phyloP scores from a whole-genome alignment of 2,797 vertebrate species.

The Hippoglossus hippoglossus region DNA sequence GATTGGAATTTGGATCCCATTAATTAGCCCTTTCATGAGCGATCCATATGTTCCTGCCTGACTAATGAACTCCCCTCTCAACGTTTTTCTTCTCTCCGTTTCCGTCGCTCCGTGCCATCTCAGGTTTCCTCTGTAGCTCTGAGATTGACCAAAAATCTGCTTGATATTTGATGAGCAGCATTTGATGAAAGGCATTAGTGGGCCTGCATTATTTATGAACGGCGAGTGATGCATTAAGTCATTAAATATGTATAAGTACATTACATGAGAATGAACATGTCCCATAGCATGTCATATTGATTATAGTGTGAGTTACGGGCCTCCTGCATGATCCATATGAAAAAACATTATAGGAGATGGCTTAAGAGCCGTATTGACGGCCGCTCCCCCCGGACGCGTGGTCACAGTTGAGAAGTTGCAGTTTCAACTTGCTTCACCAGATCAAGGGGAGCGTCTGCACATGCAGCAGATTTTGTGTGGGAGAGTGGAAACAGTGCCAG shows the following conservation, averaged over 20 bases:
- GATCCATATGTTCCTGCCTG: slow-evolving; percentile 69
- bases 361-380: slow-evolving; percentile 69
- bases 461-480: slow-evolving; percentile 70
- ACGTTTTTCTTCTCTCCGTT: slow-evolving; percentile 48
- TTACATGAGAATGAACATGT: slow-evolving; percentile 82
- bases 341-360: slow-evolving; percentile 68
- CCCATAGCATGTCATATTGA: slow-evolving; percentile 81
- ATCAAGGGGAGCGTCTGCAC: slow-evolving; percentile 58
- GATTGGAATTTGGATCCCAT: slow-evolving; percentile 72
- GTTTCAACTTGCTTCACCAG: slow-evolving; percentile 55
- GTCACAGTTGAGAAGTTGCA: slow-evolving; percentile 61
- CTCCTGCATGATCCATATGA: slow-evolving; percentile 64
- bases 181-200: slow-evolving; percentile 80
- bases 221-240: slow-evolving; percentile 79
- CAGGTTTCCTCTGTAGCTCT: slow-evolving; percentile 58
- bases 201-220: slow-evolving; percentile 79
- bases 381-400: slow-evolving; percentile 16
- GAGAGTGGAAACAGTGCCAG: slow-evolving; percentile 53
- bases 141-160: slow-evolving; percentile 72
- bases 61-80: slow-evolving; percentile 68
- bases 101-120: slow-evolving; percentile 47
- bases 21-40: slow-evolving; percentile 73
- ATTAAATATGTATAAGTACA: slow-evolving; percentile 82
- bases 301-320: slow-evolving; percentile 76
- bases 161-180: slow-evolving; percentile 81